Evolutionary conservation across 2,113 vertebrate genomes (phyloP).

Genomic region (Suricata suricatta): DNA sequence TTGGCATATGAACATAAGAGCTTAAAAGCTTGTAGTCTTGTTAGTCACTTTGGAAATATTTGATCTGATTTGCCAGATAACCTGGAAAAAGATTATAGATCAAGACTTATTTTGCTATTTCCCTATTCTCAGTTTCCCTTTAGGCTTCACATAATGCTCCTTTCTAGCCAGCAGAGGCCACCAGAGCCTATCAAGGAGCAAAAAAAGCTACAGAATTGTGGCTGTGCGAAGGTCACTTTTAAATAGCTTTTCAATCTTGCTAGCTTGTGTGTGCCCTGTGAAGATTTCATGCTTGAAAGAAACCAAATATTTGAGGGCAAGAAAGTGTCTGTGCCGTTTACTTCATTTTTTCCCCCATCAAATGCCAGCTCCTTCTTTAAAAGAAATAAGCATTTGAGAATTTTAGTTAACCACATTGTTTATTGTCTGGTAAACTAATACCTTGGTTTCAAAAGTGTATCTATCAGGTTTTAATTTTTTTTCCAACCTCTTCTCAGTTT

Average conservation of each 20-base stretch:
- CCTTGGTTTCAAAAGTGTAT: conserved; percentile 6
- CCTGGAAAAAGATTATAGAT: not conserved
- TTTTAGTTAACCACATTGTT: not conserved
- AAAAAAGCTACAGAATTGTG: not conserved
- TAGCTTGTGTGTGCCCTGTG: not conserved
- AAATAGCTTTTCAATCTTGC: not conserved
- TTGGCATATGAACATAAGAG: not conserved
- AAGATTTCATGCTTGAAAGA: conserved; percentile 34
- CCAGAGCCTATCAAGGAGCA: not conserved
- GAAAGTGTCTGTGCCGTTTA: conserved; percentile 13
- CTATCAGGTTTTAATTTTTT: conserved; percentile 28
- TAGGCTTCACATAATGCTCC: conserved; percentile 3
- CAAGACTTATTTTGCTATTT: not conserved
- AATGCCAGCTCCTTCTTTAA: not conserved
- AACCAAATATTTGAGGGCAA: conserved; percentile 34
- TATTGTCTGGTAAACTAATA: not conserved
- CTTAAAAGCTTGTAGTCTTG: conserved; percentile 24
- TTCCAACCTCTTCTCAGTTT: conserved; percentile 85
- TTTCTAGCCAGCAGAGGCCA: conserved; percentile 37
- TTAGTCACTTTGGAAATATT: conserved; percentile 36
- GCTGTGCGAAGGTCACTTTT: not conserved
- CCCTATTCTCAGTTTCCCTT: not conserved
- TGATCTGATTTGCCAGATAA: not conserved
- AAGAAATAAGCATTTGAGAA: conserved; percentile 11
- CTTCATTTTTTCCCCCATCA: not conserved